Conservation (phyloP, 64 coral and sea anemone species). For the Stichodactyla mertensii region DNA sequence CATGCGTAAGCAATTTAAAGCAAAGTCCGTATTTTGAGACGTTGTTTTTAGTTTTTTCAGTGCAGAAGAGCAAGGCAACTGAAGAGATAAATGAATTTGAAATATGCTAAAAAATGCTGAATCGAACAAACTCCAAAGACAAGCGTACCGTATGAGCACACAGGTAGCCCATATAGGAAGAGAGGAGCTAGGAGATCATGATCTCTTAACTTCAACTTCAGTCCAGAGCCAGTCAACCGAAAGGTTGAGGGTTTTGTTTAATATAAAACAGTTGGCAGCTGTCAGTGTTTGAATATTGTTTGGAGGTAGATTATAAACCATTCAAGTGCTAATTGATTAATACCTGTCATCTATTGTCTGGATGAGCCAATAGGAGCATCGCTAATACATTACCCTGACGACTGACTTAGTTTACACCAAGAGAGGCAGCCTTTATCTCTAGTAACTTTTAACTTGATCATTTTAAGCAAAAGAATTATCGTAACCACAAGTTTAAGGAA, state of each 20-base stretch:
- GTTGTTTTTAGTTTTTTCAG: neutral
- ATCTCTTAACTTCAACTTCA: neutral
- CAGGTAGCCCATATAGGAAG: neutral
- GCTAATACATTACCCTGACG: slow-evolving; percentile 43
- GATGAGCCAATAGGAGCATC: slow-evolving; percentile 32
- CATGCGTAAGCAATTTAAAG: neutral
- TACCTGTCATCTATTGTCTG: slow-evolving; percentile 27
- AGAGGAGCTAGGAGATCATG: neutral
- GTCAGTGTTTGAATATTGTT: neutral
- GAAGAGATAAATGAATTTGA: neutral
- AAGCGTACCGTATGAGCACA: neutral
- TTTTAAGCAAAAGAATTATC: neutral
- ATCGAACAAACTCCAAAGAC: neutral
- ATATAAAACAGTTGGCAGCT: neutral
- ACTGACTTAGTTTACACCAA: slow-evolving; percentile 58
- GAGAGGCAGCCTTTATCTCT: neutral
- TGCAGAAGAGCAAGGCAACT: neutral
- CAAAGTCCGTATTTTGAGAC: neutral
- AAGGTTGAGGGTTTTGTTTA: neutral
- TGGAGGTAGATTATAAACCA: neutral
- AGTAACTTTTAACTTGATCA: neutral
- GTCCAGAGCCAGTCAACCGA: neutral
- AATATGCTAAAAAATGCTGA: neutral
- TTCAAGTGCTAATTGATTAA: slow-evolving; percentile 41
- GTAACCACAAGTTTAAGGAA: neutral